Evolutionary conservation across 2,113 vertebrate genomes (phyloP).

Genomic region (Leptocoma aspasia): DNA sequence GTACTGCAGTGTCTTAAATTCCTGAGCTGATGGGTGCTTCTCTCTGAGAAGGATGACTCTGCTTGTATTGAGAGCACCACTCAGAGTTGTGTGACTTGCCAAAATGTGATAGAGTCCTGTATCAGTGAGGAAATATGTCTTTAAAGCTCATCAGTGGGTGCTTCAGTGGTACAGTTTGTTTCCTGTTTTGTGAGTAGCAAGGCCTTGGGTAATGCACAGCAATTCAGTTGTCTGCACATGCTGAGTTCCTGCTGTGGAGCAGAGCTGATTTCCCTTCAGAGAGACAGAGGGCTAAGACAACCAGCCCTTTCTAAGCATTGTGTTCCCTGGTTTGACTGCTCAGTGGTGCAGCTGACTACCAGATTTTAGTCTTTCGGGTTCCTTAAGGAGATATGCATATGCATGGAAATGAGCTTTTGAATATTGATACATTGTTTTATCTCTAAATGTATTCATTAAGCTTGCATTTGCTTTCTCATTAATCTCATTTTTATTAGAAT

Average conservation of each 20-base stretch:
- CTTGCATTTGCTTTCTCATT: not conserved
- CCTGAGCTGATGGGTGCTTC: not conserved
- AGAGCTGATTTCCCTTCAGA: not conserved
- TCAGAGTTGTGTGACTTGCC: not conserved
- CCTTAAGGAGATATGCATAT: not conserved
- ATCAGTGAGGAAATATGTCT: not conserved
- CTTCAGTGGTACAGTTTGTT: not conserved
- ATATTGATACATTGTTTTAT: not conserved
- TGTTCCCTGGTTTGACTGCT: not conserved
- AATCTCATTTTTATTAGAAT: not conserved
- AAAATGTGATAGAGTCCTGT: not conserved
- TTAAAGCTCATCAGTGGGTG: fast-evolving
- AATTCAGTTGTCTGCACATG: not conserved
- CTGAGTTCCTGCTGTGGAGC: not conserved
- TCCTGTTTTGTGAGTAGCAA: not conserved
- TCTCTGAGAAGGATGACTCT: not conserved
- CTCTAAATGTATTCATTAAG: not conserved
- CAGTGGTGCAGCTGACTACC: not conserved
- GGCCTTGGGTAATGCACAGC: not conserved
- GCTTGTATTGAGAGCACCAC: not conserved
- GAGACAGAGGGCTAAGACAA: not conserved
- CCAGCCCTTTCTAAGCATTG: not conserved
- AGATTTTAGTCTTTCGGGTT: not conserved
- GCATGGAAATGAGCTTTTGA: not conserved
- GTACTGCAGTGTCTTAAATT: not conserved